Evolutionary conservation across 2,888 invertebrate genomes (phyloP).

Genomic region (Thelaira solivaga): DNA sequence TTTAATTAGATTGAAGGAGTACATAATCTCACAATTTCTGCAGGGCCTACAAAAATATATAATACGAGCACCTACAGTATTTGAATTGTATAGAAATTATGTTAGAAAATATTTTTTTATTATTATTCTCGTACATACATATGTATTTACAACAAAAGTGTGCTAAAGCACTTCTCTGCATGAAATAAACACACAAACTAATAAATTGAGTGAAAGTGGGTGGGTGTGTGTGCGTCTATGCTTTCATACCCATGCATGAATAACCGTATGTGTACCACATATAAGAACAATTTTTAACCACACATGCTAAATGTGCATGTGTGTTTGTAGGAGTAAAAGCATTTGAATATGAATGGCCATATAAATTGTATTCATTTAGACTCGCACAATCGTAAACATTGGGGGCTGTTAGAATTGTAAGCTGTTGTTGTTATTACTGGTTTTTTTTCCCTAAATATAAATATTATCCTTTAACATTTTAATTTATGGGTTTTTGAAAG

Average conservation of each 20-base stretch:
- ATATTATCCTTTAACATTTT: neutral
- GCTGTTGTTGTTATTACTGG: neutral
- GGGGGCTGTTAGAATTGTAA: neutral
- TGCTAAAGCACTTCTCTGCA: conserved; percentile 22
- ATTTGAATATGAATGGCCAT: conserved; percentile 1
- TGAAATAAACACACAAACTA: neutral
- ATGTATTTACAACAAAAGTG: conserved; percentile 10
- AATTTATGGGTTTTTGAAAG: neutral
- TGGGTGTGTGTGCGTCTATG: too few species aligned
- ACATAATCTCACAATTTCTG: too few species aligned
- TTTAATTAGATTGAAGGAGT: too few species aligned
- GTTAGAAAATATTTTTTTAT: conserved; percentile 1
- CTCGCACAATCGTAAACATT: neutral
- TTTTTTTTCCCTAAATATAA: too few species aligned
- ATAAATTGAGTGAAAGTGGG: neutral
- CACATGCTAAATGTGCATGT: too few species aligned
- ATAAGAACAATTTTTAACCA: conserved; percentile 14
- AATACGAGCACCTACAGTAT: too few species aligned
- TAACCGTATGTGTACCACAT: neutral
- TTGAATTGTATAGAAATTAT: conserved; percentile 23
- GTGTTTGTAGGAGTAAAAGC: too few species aligned
- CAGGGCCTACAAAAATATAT: too few species aligned
- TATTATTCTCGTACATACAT: too few species aligned
- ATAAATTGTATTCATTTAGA: too few species aligned
- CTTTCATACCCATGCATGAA: too few species aligned